Evolutionary conservation across 1,140 invertebrate species (phyloP), one percentile per base, ranked within the genome.

Genomic region (Panonychus citri): DNA sequence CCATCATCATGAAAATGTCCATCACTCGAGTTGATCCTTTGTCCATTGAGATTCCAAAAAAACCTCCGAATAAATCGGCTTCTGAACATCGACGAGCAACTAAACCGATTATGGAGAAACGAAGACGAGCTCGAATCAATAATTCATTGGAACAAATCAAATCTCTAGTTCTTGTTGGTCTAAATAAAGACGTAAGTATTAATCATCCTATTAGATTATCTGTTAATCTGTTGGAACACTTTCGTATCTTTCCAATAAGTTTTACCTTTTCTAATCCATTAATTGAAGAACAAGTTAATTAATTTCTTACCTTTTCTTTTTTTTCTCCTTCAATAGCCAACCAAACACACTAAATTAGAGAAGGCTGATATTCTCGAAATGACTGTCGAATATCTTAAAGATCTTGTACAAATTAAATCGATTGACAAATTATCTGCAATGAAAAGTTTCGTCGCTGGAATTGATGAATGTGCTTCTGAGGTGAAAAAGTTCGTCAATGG

Each of bases 301-400:
- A 15, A n/a, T 27, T 26, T 12, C 12, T n/a, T 52, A 7, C 26
- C 30, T 52, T 25, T 37, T 3, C 10, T n/a, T 54, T 13, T 13
- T 15, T 42, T 24, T 24, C 21, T 37, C 21, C 30, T 10, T 26
- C 21, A 39, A 39, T 54, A 54, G 53, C 58, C 58, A 21, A 48
- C 55, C 2, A 43, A 54, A n/a, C 55, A 59, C 28, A 57, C 83
- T 48, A 91, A 94, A 66, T 70, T 95, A 66, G 91, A 96, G 71
- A 96, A 96, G 68, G 89, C 90, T 21, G 90, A 95, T 70, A 91
- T 96, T 65, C 75, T 95, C 60, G 90, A 96, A 68, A 73, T 94
- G 68, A 91, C 90, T 1, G 88, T 95, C n/a, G 78, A 83, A 63
- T 86, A 91, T 65, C 72, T 95, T 60, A 83, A 26, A 37, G 17